Conservation (phyloP, 1,140 invertebrate genomes). For the Drosophila parabipectinata region DNA sequence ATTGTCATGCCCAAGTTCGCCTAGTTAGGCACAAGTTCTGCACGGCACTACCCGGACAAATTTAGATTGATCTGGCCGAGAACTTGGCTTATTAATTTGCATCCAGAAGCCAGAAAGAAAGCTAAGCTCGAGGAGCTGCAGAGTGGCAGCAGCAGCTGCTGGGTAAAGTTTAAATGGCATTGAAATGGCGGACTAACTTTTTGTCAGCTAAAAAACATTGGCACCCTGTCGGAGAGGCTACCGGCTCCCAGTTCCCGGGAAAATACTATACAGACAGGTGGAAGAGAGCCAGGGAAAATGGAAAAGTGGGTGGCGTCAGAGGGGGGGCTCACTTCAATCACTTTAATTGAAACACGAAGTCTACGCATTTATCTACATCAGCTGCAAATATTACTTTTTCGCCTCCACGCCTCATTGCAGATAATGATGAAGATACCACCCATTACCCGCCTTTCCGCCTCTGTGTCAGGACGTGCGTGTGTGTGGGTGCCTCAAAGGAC, state of each 20-base stretch:
- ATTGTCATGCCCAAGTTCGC: slow-evolving; percentile 48
- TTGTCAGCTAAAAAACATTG: slow-evolving; percentile 72
- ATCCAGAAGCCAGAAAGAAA: slow-evolving; percentile 16
- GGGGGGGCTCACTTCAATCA: slow-evolving; percentile 68
- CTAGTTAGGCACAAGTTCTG: slow-evolving; percentile 54
- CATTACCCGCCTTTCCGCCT: background rate
- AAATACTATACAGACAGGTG: slow-evolving; percentile 11
- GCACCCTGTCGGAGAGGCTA: background rate
- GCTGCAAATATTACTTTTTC: slow-evolving; percentile 78
- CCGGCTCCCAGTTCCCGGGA: background rate
- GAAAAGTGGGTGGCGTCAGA: too few species aligned
- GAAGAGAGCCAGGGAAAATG: background rate
- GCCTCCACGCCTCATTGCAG: slow-evolving; percentile 11
- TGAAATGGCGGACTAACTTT: slow-evolving; percentile 56
- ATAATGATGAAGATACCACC: slow-evolving; percentile 46
- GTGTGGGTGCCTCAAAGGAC: slow-evolving; percentile 67
- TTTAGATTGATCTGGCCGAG: slow-evolving; percentile 74
- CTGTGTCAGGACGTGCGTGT: slow-evolving; percentile 26
- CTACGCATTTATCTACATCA: slow-evolving; percentile 82
- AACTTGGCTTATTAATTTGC: slow-evolving; percentile 78
- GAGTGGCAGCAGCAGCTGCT: slow-evolving; percentile 35
- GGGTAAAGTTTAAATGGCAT: slow-evolving; percentile 63
- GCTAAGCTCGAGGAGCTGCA: slow-evolving; percentile 1
- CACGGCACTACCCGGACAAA: slow-evolving; percentile 44
- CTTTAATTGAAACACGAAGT: slow-evolving; percentile 82